Evolutionary conservation across 2,888 invertebrate genomes (phyloP), one percentile per base, ranked within the genome.

Genomic region (Poecilobothrus nobilitatus): DNA sequence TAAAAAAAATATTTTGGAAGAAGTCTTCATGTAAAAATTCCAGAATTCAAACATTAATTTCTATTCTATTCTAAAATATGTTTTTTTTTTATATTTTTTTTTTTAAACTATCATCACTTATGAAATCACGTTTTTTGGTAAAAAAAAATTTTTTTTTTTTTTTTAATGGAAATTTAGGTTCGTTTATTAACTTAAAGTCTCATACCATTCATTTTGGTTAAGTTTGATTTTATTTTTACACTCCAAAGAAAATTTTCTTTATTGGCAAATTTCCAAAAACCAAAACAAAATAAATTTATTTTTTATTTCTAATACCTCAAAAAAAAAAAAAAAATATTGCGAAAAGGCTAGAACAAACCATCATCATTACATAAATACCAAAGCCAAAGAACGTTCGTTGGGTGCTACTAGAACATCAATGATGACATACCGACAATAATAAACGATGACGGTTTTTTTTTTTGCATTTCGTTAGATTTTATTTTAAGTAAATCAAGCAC

Each of bases 181-280:
- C 27, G 27, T 2, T 27, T 27, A 5, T 18, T 53, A 15, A 53
- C 53, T 53, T 53, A 18, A 15, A 8, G 15, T 27, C 2, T 27
- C 6, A 18, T 53, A 53, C 18, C 15, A 8, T 53, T n/a, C n/a
- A 18, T 9, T 41, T 41, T 12, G 53, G 18, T 9, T 53, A 12
- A 8, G 37, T n/a, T 53, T 53, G 12, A 15, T 53, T n/a, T 53
- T 18, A 2, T 53, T 53, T 12, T 53, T 53, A 53, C n/a, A 53
- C 2, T 53, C 6, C 7, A 10, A 37, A 37, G 18, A 53, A 53
- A 53, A 41, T 41, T 27, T 27, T 27, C 27, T 41, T 53, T 53
- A 53, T 53, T 53, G 53, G 53, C 53, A 53, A 53, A 53, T 53
- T 53, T 53, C 53, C 53, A 53, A n/a, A 53, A 53, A 53, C 41